Evolutionary conservation across 2,888 invertebrate species (phyloP).

Genomic region (Aphelenchoides bicaudatus): DNA sequence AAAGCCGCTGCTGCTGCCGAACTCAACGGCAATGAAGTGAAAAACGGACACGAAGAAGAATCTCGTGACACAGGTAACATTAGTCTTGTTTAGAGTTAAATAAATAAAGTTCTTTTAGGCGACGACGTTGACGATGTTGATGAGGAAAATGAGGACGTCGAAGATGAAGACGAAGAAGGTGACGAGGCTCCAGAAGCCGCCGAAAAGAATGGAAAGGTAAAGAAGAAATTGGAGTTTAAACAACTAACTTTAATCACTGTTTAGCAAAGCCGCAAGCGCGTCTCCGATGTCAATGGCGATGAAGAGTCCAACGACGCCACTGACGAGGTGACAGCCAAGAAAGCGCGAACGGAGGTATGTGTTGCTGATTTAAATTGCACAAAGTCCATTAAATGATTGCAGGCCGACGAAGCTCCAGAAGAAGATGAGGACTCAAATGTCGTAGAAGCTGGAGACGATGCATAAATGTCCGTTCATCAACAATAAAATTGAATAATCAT

Average conservation of each 20-base stretch:
- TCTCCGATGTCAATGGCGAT: conserved; percentile 35
- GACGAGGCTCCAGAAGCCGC: conserved; percentile 10
- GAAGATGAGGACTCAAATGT: conserved; percentile 1
- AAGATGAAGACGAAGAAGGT: not conserved
- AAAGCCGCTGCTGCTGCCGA: too few relatives aligned
- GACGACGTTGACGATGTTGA: conserved; percentile 18
- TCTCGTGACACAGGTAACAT: too few relatives aligned
- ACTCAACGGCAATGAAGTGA: too few relatives aligned
- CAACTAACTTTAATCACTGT: too few relatives aligned
- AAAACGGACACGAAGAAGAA: too few relatives aligned
- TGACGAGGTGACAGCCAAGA: conserved; percentile 39
- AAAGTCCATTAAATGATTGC: not conserved
- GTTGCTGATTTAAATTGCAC: not conserved
- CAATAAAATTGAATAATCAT: not conserved
- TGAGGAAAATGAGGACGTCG: conserved; percentile 16
- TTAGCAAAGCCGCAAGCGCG: conserved; percentile 45
- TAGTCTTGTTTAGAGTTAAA: too few relatives aligned
- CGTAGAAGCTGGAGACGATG: too few relatives aligned
- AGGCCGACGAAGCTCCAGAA: not conserved
- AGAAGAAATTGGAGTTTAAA: too few relatives aligned
- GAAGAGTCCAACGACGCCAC: conserved; percentile 19
- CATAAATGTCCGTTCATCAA: too few relatives aligned
- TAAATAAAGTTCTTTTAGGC: too few relatives aligned
- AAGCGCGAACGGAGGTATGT: conserved; percentile 34
- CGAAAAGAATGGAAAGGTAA: too few relatives aligned